Evolutionary conservation across 2,113 vertebrate genomes (phyloP).

Genomic region (Parus major): DNA sequence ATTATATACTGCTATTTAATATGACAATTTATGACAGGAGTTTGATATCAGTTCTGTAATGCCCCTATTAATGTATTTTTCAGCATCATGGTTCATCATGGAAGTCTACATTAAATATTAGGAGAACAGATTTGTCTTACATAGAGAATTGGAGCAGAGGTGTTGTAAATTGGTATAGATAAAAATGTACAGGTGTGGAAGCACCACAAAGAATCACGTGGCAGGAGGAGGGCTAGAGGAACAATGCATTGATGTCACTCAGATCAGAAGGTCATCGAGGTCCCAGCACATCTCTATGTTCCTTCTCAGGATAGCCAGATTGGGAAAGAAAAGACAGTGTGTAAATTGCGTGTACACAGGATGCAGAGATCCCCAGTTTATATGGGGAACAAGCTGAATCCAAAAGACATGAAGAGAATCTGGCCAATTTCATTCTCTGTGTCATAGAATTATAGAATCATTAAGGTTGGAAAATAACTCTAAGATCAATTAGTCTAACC

Average conservation of each 20-base stretch:
- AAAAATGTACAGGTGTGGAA: background rate
- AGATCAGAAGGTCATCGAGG: background rate
- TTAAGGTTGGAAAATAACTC: background rate
- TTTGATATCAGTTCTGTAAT: background rate
- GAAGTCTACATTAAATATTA: background rate
- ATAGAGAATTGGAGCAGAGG: background rate
- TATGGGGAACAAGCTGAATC: background rate
- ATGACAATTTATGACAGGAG: background rate
- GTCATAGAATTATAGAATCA: background rate
- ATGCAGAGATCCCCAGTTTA: background rate
- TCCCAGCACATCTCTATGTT: background rate
- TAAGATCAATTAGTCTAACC: background rate
- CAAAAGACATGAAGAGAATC: background rate
- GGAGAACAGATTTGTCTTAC: background rate
- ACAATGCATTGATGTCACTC: background rate
- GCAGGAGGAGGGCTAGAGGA: background rate
- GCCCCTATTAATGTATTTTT: background rate
- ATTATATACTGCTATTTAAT: background rate
- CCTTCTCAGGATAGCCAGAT: background rate
- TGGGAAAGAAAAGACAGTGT: background rate
- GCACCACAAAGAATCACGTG: background rate
- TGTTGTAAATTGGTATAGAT: background rate
- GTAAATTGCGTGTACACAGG: background rate
- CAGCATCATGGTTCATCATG: background rate
- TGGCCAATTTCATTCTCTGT: background rate